These are phyloP conservation scores for Ferdinandea cuprea DNA, from an alignment of 2,888 invertebrate species.

Conservation along the genomic window DNA sequence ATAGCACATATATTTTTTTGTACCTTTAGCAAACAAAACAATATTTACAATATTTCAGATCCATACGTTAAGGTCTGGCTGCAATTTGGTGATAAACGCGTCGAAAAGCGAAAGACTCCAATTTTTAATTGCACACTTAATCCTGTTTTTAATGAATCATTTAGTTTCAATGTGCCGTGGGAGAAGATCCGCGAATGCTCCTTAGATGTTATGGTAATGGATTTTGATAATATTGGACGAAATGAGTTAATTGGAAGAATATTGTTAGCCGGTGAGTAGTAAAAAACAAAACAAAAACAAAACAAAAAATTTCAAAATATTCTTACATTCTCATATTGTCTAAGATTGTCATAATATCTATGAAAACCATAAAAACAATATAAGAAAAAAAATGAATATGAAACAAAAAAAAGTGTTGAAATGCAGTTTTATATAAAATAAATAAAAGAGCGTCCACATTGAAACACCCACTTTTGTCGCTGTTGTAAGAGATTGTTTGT, in stretches of 20 bases:
- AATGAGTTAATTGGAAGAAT: constrained; percentile 97
- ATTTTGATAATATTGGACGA: constrained; percentile 97
- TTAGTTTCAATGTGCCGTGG: constrained; percentile 98
- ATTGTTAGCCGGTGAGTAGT: constrained; percentile 90
- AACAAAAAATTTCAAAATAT: constrained; percentile 61
- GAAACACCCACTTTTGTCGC: constrained; percentile 70
- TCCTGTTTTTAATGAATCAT: constrained; percentile 97
- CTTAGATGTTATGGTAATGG: constrained; percentile 97
- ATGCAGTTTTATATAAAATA: constrained; percentile 19
- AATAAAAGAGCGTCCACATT: constrained; percentile 71
- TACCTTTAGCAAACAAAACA: constrained; percentile 29
- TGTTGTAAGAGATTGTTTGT: constrained; percentile 36
- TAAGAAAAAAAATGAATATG: not conserved
- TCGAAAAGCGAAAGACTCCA: constrained; percentile 97
- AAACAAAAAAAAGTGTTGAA: constrained; percentile 4
- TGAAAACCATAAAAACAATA: constrained; percentile 74
- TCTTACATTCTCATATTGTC: constrained; percentile 77
- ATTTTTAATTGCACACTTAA: constrained; percentile 97
- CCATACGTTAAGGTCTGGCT: constrained; percentile 99
- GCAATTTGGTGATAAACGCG: constrained; percentile 96
- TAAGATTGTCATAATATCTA: constrained; percentile 77
- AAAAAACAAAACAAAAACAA: constrained; percentile 37
- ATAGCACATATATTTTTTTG: not conserved
- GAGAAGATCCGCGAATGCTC: constrained; percentile 98
- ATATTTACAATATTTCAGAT: constrained; percentile 86